Percentiles rank a stretch among this genome's conserved stretches.
Conservation (phyloP, 2,113 vertebrate species). For the Caretta caretta region DNA sequence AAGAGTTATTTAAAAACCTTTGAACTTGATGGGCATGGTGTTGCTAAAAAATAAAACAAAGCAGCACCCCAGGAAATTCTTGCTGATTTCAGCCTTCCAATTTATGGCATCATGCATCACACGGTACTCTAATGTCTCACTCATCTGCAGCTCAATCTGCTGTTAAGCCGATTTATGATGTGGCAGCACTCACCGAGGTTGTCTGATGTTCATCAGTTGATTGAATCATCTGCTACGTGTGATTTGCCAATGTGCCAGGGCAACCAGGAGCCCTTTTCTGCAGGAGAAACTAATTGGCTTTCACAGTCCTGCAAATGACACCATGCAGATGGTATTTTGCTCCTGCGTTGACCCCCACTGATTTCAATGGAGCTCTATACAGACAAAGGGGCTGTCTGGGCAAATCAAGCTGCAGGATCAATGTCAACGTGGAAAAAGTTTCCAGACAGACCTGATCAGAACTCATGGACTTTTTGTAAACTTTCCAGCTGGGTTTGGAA, state of each 20-base stretch:
- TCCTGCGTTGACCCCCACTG: background rate
- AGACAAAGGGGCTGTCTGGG: background rate
- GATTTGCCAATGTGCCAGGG: conserved; percentile 20
- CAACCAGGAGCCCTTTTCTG: conserved; percentile 55
- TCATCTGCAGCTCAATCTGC: conserved; percentile 78
- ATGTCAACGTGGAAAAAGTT: background rate
- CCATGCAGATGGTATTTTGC: conserved; percentile 31
- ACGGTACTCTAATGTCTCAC: conserved; percentile 75
- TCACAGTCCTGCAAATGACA: background rate
- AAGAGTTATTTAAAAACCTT: conserved; percentile 75
- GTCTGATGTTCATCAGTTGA: conserved; percentile 52
- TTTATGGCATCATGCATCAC: conserved; percentile 66
- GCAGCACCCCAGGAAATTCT: conserved; percentile 71
- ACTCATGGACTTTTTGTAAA: background rate
- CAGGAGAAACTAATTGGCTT: conserved; percentile 71
- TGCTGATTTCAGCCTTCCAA: conserved; percentile 72
- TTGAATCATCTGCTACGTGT: conserved; percentile 46
- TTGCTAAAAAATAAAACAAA: conserved; percentile 58
- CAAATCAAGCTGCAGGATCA: accelerated
- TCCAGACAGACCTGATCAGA: background rate
- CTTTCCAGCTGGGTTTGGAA: background rate
- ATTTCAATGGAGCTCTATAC: accelerated
- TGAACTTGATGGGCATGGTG: conserved; percentile 66
- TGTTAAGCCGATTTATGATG: conserved; percentile 65
- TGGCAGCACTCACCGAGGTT: conserved; percentile 37